Evolutionary conservation across 2,888 invertebrate genomes (phyloP).

Genomic region (Drosophila yooni): DNA sequence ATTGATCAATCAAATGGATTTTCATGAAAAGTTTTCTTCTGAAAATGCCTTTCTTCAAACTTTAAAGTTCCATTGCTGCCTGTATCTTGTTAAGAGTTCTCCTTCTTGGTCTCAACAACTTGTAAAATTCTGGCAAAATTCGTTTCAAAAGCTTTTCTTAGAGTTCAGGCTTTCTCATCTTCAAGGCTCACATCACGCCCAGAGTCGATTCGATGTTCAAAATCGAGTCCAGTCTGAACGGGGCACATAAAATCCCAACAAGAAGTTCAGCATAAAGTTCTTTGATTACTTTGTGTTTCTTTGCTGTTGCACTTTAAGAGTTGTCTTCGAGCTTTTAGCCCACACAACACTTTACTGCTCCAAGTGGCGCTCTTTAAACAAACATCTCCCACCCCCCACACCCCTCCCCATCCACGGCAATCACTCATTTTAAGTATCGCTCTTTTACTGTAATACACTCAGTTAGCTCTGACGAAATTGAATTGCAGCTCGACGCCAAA

Average conservation of each 20-base stretch:
- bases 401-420: not conserved
- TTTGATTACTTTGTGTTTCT: slow-evolving; percentile 18
- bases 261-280: slow-evolving; percentile 2
- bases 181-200: not conserved
- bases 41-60: not conserved
- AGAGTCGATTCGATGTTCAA: not conserved
- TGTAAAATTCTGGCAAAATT: not conserved
- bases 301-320: slow-evolving; percentile 6
- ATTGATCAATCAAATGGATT: not conserved
- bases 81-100: not conserved
- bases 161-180: not conserved
- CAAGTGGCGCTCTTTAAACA: not conserved
- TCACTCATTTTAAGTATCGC: slow-evolving; percentile 31
- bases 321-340: slow-evolving; percentile 1
- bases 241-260: not conserved
- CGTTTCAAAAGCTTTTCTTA: not conserved
- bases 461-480: slow-evolving; percentile 65
- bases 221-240: not conserved
- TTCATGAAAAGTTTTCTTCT: not conserved
- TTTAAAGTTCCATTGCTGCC: not conserved
- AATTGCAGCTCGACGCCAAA: slow-evolving; percentile 67
- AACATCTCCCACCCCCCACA: not conserved
- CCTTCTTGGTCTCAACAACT: not conserved
- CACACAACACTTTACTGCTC: slow-evolving; percentile 14
- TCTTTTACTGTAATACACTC: slow-evolving; percentile 47